phyloP scores from a whole-genome alignment of 2,888 invertebrate genomes.

The Dorcus hopei region DNA sequence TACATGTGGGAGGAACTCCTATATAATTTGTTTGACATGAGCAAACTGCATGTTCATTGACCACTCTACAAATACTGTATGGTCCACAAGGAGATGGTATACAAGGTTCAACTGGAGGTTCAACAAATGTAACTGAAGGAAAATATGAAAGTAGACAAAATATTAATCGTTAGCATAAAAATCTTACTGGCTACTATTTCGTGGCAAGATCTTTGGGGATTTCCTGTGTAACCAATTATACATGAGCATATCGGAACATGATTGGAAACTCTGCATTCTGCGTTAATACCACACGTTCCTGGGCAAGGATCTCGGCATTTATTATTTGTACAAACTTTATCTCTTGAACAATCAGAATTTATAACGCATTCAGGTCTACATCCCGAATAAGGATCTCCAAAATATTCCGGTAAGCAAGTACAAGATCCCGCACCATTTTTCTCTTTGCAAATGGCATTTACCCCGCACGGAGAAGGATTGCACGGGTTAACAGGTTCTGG shows the following conservation, averaged over 20 bases:
- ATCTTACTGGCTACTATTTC: constrained; percentile 51
- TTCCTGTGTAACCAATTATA: constrained; percentile 70
- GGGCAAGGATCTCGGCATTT: constrained; percentile 82
- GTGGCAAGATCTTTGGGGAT: constrained; percentile 74
- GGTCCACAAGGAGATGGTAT: constrained; percentile 75
- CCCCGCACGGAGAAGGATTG: constrained; percentile 80
- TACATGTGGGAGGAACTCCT: constrained; percentile 73
- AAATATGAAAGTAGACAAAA: constrained; percentile 10
- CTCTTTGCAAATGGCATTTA: constrained; percentile 81
- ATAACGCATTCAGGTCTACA: constrained; percentile 87
- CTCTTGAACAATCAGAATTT: constrained; percentile 76
- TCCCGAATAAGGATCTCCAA: constrained; percentile 81
- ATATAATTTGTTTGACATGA: constrained; percentile 75
- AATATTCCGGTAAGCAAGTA: constrained; percentile 75
- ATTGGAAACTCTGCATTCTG: constrained; percentile 77
- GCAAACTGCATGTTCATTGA: constrained; percentile 74
- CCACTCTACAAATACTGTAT: constrained; percentile 72
- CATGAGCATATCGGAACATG: constrained; percentile 80
- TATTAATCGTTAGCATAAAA: constrained; percentile 10
- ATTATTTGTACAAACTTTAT: constrained; percentile 76
- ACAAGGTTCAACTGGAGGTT: constrained; percentile 55
- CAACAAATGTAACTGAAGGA: neutral
- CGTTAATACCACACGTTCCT: constrained; percentile 79
- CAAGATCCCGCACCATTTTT: constrained; percentile 79
- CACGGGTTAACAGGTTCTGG: constrained; percentile 64